Percentiles rank a stretch among this genome's conserved stretches.
phyloP scores from a whole-genome alignment of 2,888 invertebrate genomes.

The Tuta absoluta region DNA sequence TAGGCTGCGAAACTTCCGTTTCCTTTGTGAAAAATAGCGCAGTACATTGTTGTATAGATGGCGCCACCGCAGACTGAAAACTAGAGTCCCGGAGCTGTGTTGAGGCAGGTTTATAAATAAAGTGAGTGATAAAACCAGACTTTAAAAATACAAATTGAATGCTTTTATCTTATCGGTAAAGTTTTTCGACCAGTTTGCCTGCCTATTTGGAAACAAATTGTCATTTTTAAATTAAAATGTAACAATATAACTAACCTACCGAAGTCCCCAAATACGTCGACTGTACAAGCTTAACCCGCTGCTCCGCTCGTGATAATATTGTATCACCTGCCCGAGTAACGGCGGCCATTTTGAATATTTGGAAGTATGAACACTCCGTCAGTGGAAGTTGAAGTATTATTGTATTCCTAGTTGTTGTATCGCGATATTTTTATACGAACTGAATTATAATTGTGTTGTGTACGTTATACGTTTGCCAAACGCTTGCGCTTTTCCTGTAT shows the following conservation, averaged over 20 bases:
- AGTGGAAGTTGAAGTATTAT: background rate
- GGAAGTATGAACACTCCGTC: background rate
- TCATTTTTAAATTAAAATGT: no score
- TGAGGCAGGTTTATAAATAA: no score
- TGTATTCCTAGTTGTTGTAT: slow-evolving; percentile 29
- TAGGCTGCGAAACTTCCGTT: no score
- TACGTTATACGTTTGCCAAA: slow-evolving; percentile 26
- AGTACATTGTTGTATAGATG: no score
- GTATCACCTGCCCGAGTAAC: slow-evolving; percentile 15
- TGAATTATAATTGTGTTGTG: slow-evolving; percentile 27
- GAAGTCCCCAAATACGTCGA: background rate
- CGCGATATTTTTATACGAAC: slow-evolving; percentile 49
- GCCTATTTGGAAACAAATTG: no score
- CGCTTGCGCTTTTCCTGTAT: slow-evolving; percentile 30
- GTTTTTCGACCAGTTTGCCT: no score
- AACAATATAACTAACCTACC: background rate
- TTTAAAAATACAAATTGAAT: no score
- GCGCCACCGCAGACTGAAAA: no score
- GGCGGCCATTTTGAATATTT: slow-evolving; percentile 3
- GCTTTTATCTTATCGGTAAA: no score
- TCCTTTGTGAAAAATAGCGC: no score
- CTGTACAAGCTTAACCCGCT: background rate
- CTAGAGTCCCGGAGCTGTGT: no score
- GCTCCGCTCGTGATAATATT: slow-evolving; percentile 20
- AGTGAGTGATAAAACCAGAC: no score